Base-by-base conservation (phyloP, 2,888 invertebrate species). In the Escarpia spicata region DNA sequence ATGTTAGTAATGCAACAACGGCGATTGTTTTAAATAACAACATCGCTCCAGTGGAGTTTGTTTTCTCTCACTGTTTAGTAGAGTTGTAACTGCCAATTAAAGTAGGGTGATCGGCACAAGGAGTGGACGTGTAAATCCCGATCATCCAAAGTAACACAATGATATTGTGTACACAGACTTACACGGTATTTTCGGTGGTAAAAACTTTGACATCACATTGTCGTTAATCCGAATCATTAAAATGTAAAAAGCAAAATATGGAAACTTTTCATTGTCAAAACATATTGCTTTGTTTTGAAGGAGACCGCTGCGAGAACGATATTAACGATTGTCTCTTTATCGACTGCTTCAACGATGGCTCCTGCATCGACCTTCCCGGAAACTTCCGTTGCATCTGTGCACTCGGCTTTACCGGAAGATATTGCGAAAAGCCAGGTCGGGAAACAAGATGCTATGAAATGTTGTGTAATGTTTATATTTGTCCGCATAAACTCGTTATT, bases 321-420 rank as follows among this genome's bases (percentile, higher is more conserved):
- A 43, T 93, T n/a, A 91, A 93, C 91, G 93, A 93, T 37, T 93
- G 93, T 90, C 75, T 37, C 19, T 92, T 92, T 15, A 37, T 91
- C 43, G 92, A 92, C 43, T 94, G 94, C 92, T 92, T 92, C 90
- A 93, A 94, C 92, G 92, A 91, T 0, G 93, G 93, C 9, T 93
- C 93, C 4, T 94, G 94, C 89, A 91, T 93, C 15, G 91, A 93
- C 45, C 92, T 91, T 43, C 92, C 92, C 44, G 93, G 93, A 19
- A 91, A 92, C 31, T 93, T 92, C 92, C 31, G 91, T n/a, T 94
- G 94, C 92, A 90, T 92, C 92, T 94, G 94, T 43, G n/a, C 92
- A 4, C 26, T 43, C 26, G 94, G 94, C 44, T 94, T 92, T 90
- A 90, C 75, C 2, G 94, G 94, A 43, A 15, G 91, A n/a, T 43